These are phyloP conservation scores for Suricata suricatta DNA, from an alignment of 2,113 vertebrate species.

Conservation along the genomic window DNA sequence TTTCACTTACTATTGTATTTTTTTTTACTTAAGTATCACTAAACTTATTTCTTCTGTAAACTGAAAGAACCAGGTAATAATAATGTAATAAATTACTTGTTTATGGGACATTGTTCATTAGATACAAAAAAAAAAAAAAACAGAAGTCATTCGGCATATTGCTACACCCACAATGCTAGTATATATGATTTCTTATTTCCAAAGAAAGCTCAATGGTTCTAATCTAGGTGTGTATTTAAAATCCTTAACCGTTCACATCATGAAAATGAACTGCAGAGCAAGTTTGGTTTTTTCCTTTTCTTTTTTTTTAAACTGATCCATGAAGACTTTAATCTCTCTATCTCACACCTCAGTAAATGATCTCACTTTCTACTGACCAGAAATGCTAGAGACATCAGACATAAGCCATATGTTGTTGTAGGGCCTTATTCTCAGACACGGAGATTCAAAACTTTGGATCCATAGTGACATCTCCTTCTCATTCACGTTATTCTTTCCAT, in stretches of 20 bases:
- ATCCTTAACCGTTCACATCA: background rate
- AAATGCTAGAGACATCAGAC: background rate
- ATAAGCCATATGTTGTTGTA: accelerated
- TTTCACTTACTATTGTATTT: background rate
- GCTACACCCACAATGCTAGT: background rate
- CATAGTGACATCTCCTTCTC: background rate
- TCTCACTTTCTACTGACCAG: background rate
- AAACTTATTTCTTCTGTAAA: background rate
- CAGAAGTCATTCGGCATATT: background rate
- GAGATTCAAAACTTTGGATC: background rate
- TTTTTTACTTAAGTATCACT: background rate
- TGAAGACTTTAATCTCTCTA: background rate
- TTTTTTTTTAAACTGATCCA: background rate
- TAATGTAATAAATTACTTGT: background rate
- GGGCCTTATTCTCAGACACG: background rate
- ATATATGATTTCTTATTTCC: background rate
- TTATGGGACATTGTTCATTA: background rate
- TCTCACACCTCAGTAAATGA: background rate
- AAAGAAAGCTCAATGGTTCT: background rate
- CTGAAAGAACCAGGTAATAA: background rate
- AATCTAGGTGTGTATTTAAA: background rate
- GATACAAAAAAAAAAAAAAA: background rate
- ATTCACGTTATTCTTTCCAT: background rate
- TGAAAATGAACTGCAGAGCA: background rate
- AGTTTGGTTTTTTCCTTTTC: background rate